A percentile compares a stretch with the other conserved stretches of the same genome.
These are phyloP conservation scores for Noctua comes DNA, from an alignment of 2,888 invertebrate species.

Conservation along the genomic window DNA sequence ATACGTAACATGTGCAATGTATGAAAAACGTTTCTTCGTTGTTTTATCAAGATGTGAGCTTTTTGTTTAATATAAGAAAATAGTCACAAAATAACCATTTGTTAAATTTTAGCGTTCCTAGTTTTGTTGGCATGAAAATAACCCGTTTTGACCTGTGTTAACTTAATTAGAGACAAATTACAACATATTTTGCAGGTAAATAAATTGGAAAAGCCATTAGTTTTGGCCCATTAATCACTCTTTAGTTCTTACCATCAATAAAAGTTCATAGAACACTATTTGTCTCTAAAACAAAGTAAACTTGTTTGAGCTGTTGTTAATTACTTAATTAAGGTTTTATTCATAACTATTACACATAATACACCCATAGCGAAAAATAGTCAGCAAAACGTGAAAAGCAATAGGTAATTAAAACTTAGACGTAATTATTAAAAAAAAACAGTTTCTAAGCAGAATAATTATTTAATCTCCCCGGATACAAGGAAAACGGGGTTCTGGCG, in stretches of 20 bases:
- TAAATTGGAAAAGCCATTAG: conserved; percentile 12
- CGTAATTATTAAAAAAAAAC: not conserved
- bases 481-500: conserved; percentile 45
- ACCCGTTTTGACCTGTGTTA: not conserved
- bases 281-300: conserved; percentile 3
- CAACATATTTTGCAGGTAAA: not conserved
- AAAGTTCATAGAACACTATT: not conserved
- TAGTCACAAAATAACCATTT: not conserved
- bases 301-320: not conserved
- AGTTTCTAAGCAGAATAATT: conserved; percentile 15
- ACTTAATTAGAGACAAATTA: conserved; percentile 20
- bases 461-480: conserved; percentile 35
- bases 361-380: not conserved
- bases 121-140: not conserved
- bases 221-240: not conserved
- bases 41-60: not conserved
- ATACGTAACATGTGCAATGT: conserved; percentile 16
- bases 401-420: not conserved
- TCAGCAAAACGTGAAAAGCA: conserved; percentile 1
- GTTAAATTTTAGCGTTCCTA: not conserved
- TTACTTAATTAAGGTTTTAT: not conserved
- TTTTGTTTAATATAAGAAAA: not conserved
- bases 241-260: not conserved
- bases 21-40: not conserved
- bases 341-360: too few species aligned